These are phyloP conservation scores for Nyctibius bracteatus DNA, from an alignment of 2,113 vertebrate species.

Conservation along the genomic window DNA sequence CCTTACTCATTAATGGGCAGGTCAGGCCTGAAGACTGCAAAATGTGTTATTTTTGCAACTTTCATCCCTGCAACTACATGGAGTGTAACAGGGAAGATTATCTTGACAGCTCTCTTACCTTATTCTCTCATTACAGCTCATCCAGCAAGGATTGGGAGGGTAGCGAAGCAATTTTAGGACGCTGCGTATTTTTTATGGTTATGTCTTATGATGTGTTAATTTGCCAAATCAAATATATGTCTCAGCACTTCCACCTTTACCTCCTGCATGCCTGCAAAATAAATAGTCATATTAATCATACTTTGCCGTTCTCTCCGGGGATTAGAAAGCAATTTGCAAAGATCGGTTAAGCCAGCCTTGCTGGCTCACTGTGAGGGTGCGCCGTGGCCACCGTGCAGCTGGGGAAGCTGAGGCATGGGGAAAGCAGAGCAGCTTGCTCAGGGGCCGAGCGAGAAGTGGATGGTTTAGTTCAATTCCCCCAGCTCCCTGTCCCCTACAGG, in stretches of 20 bases:
- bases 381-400: rapidly evolving
- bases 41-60: background rate
- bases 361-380: background rate
- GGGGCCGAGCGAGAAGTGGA: rapidly evolving
- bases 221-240: conserved; percentile 63
- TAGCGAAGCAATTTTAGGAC: conserved; percentile 4
- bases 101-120: conserved; percentile 34
- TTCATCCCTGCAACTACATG: background rate
- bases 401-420: background rate
- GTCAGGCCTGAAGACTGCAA: background rate
- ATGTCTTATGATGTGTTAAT: conserved; percentile 67
- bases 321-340: conserved; percentile 32
- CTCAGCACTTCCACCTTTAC: conserved; percentile 52
- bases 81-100: conserved; percentile 1
- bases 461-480: background rate
- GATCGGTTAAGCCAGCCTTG: background rate
- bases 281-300: conserved; percentile 55
- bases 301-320: background rate
- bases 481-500: background rate
- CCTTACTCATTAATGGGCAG: background rate
- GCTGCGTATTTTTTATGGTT: conserved; percentile 40
- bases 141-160: background rate
- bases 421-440: background rate
- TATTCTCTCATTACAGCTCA: conserved; percentile 43
- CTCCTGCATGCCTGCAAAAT: conserved; percentile 46